Conservation (phyloP, 1,140 invertebrate genomes). For the Drosophila takahashii region DNA sequence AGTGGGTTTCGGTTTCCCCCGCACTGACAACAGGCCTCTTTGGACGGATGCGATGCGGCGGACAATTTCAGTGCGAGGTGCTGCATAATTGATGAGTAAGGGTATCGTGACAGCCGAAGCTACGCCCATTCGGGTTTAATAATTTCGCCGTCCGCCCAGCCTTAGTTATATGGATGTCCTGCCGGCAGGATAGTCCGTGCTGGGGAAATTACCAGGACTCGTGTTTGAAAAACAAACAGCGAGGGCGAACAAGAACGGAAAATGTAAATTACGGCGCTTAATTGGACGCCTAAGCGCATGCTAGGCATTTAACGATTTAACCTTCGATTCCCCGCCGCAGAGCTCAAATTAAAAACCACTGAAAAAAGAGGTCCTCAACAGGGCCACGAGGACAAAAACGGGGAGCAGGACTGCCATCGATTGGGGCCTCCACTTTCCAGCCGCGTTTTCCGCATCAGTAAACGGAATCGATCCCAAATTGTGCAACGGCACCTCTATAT, state of each 20-base stretch:
- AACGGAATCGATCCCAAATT: slow-evolving; percentile 58
- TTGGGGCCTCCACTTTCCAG: slow-evolving; percentile 8
- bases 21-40: slow-evolving; percentile 1
- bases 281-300: slow-evolving; percentile 31
- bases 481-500: background rate
- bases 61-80: slow-evolving; percentile 37
- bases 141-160: slow-evolving; percentile 7
- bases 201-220: slow-evolving; percentile 8
- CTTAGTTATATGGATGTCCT: slow-evolving; percentile 13
- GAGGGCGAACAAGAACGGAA: slow-evolving; percentile 11
- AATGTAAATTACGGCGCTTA: slow-evolving; percentile 45
- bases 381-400: slow-evolving; percentile 9
- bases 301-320: slow-evolving; percentile 43
- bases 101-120: slow-evolving; percentile 34
- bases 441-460: slow-evolving; percentile 49
- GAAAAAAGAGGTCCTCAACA: slow-evolving; percentile 33
- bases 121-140: slow-evolving; percentile 21
- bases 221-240: slow-evolving; percentile 43
- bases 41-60: slow-evolving; percentile 17
- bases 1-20: background rate
- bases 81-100: slow-evolving; percentile 39
- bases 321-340: slow-evolving; percentile 12
- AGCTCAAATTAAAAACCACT: slow-evolving; percentile 63
- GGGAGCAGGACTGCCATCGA: slow-evolving; percentile 13
- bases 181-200: slow-evolving; percentile 7